These are phyloP conservation scores for Linurgus olivaceus DNA, from an alignment of 2,797 vertebrate genomes.

Conservation along the genomic window DNA sequence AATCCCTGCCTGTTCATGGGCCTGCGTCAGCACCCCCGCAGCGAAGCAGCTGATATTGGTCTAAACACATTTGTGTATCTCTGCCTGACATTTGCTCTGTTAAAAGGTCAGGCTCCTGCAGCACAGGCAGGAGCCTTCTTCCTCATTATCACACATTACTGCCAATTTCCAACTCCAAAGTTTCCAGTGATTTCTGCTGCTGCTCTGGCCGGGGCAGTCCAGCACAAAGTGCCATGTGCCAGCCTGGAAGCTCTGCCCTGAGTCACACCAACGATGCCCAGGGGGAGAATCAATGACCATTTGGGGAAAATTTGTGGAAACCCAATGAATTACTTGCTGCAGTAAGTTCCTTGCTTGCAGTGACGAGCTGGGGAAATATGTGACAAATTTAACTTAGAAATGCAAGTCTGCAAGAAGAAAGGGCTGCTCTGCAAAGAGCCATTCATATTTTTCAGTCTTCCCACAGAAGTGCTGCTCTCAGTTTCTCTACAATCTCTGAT, in stretches of 20 bases:
- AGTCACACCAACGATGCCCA: fast-evolving
- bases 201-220: neutral
- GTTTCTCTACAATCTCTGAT: neutral
- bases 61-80: slow-evolving; percentile 63
- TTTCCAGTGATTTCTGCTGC: neutral
- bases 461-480: neutral
- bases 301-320: neutral
- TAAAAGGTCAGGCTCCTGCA: slow-evolving; percentile 60
- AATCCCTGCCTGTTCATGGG: neutral
- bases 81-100: slow-evolving; percentile 66
- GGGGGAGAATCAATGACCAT: neutral
- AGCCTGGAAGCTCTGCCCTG: neutral
- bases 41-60: slow-evolving; percentile 2
- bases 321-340: neutral
- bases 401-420: neutral
- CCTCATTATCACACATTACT: slow-evolving; percentile 53
- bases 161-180: slow-evolving; percentile 18
- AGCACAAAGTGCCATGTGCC: neutral
- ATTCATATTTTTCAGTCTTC: neutral
- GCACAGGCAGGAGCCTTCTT: neutral
- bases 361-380: neutral
- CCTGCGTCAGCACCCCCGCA: fast-evolving
- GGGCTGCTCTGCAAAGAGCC: neutral
- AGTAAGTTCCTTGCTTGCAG: neutral
- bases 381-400: slow-evolving; percentile 3